Conservation (phyloP, 1,140 invertebrate species). For the Drosophila orena region DNA sequence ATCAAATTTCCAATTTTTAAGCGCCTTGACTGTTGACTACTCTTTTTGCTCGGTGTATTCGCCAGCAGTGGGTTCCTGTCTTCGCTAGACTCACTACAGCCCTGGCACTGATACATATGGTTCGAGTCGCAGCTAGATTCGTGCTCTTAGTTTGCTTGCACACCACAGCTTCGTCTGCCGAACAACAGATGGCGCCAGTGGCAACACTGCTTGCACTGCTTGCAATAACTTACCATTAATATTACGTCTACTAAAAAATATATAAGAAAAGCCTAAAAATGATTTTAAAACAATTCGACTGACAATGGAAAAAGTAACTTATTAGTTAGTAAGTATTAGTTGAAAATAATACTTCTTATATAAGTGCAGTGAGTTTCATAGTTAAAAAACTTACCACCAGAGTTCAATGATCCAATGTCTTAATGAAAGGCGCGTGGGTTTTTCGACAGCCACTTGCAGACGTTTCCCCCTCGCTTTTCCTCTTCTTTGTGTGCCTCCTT, state of each 20-base stretch:
- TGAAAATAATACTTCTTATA: too few species aligned
- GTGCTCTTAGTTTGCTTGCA: background rate
- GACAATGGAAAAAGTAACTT: too few species aligned
- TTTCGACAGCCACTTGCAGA: constrained; percentile 66
- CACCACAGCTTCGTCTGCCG: background rate
- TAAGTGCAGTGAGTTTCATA: too few species aligned
- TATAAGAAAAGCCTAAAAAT: too few species aligned
- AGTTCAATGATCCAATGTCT: constrained; percentile 53
- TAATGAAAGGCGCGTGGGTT: constrained; percentile 55
- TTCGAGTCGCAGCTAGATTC: background rate
- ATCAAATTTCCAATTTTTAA: too few species aligned
- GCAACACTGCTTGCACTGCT: background rate
- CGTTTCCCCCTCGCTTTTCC: constrained; percentile 4
- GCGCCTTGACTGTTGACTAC: too few species aligned
- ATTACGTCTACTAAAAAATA: too few species aligned
- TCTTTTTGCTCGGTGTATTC: too few species aligned
- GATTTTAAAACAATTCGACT: too few species aligned
- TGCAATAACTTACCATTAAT: background rate
- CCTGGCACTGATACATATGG: background rate
- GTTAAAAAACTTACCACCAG: background rate
- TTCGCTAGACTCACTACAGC: background rate
- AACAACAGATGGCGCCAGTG: background rate
- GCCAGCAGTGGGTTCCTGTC: too few species aligned
- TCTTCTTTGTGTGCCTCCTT: constrained; percentile 28
- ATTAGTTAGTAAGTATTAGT: too few species aligned